Conservation (phyloP, 2,888 invertebrate species). For the Drosophila hamatofila region DNA sequence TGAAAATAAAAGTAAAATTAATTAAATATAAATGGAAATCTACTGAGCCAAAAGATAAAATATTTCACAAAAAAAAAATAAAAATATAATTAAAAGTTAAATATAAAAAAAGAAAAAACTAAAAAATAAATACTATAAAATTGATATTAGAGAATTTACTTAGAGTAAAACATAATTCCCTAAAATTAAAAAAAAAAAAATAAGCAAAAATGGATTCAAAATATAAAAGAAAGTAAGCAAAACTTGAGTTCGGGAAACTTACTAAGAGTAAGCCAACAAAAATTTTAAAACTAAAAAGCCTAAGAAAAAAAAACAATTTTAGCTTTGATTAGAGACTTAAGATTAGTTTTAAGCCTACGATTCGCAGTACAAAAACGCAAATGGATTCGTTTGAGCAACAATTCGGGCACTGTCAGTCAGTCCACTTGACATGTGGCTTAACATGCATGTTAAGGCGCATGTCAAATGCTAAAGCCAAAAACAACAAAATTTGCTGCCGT, state of each 20-base stretch:
- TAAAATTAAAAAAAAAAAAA: background rate
- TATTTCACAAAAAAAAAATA: constrained; percentile 1
- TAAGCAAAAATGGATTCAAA: background rate
- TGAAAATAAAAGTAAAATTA: background rate
- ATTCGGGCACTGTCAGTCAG: constrained; percentile 20
- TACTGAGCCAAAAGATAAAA: background rate
- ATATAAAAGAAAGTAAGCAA: background rate
- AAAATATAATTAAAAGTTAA: background rate
- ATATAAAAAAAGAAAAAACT: background rate
- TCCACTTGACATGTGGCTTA: background rate
- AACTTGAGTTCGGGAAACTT: background rate
- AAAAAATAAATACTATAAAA: background rate
- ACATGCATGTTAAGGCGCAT: constrained; percentile 1
- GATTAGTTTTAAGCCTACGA: constrained; percentile 38
- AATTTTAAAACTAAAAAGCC: background rate
- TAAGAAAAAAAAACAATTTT: constrained; percentile 9
- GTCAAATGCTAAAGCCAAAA: background rate
- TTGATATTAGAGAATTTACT: background rate
- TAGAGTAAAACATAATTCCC: background rate
- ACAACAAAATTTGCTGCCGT: constrained; percentile 67
- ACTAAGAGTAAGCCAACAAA: background rate
- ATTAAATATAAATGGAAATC: background rate
- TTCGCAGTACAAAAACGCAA: constrained; percentile 69
- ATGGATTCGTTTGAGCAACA: constrained; percentile 32
- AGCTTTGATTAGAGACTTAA: constrained; percentile 48